Percentiles rank a stretch among this genome's conserved stretches.
Evolutionary conservation across 2,113 vertebrate genomes (phyloP).

Genomic region (Microcebus griseorufus): DNA sequence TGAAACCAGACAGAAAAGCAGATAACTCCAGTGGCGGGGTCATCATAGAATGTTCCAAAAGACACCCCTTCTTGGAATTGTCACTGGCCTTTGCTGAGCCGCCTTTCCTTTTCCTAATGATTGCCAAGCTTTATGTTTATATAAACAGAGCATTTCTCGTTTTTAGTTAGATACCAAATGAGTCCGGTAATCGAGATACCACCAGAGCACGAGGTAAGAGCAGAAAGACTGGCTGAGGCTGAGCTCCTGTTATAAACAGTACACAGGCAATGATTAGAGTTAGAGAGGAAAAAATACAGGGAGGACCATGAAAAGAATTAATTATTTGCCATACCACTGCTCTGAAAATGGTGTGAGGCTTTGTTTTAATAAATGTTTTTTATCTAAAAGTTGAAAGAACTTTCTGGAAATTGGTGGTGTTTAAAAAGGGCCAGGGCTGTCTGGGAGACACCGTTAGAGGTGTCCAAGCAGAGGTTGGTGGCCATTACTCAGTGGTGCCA

Average conservation of each 20-base stretch:
- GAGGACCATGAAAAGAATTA: neutral
- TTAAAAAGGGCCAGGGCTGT: neutral
- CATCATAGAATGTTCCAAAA: neutral
- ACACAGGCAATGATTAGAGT: neutral
- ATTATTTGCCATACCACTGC: neutral
- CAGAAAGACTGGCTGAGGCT: neutral
- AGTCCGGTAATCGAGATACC: neutral
- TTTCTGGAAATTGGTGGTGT: neutral
- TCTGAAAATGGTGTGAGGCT: neutral
- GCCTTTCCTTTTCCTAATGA: neutral
- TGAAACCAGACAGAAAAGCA: constrained; percentile 29
- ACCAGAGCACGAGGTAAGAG: neutral
- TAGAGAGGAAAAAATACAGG: neutral
- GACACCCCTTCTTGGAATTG: constrained; percentile 44
- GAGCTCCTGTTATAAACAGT: neutral
- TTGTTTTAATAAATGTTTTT: neutral
- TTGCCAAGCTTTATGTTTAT: neutral
- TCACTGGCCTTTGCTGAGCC: neutral
- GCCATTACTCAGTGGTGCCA: neutral
- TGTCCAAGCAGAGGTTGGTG: neutral
- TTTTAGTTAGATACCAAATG: neutral
- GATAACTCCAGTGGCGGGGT: neutral
- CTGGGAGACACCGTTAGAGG: neutral
- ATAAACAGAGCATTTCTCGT: neutral
- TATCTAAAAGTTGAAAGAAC: neutral